A percentile compares a stretch with the other conserved stretches of the same genome.
Evolutionary conservation across 2,888 invertebrate genomes (phyloP).

Genomic region (Leptogaster cylindrica): DNA sequence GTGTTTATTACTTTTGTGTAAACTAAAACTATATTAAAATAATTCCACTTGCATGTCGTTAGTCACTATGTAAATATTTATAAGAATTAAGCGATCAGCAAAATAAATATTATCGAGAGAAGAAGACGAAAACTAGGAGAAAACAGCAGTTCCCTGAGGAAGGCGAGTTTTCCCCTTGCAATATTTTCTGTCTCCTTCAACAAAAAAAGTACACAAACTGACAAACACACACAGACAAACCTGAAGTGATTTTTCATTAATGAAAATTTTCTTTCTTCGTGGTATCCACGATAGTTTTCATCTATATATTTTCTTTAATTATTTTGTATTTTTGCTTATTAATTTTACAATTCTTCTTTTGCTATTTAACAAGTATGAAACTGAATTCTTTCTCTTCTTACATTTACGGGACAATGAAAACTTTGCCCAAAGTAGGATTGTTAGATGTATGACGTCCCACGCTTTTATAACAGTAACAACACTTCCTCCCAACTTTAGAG

Average conservation of each 20-base stretch:
- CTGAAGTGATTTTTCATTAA: conserved; percentile 41
- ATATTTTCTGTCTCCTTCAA: conserved; percentile 27
- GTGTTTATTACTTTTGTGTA: too few species aligned
- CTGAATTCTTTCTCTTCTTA: conserved; percentile 18
- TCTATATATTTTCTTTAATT: conserved; percentile 1
- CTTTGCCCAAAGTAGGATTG: too few species aligned
- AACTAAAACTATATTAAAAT: too few species aligned
- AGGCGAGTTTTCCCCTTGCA: conserved; percentile 24
- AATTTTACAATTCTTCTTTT: not conserved
- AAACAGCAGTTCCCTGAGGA: conserved; percentile 3
- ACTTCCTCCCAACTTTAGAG: too few species aligned
- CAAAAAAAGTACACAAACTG: too few species aligned
- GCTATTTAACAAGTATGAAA: not conserved
- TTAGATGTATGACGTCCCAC: too few species aligned
- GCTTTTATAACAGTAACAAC: not conserved
- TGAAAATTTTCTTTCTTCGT: conserved; percentile 37
- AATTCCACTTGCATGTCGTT: conserved; percentile 10
- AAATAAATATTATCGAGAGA: conserved; percentile 19
- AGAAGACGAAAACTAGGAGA: conserved; percentile 28
- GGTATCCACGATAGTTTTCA: conserved; percentile 18
- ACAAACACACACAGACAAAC: conserved; percentile 41
- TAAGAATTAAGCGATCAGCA: conserved; percentile 16
- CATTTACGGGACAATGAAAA: conserved; percentile 15
- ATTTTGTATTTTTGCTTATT: not conserved
- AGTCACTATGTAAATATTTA: not conserved